phyloP scores from a whole-genome alignment of 2,888 invertebrate genomes.

The Cyrtodaria siliqua region DNA sequence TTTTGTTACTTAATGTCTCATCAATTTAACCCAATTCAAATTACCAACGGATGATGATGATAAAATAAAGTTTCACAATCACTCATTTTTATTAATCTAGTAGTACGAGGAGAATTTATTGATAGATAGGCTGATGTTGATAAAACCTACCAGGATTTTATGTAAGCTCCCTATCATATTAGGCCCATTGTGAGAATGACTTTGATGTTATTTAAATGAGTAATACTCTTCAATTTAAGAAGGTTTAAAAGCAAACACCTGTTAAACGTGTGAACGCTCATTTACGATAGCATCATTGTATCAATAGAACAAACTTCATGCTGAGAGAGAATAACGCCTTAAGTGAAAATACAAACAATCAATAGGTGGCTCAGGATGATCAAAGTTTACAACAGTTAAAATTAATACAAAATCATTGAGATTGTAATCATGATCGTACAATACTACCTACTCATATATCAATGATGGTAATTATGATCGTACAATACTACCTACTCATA shows the following conservation, averaged over 20 bases:
- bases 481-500: no score
- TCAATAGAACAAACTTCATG: conserved; percentile 5
- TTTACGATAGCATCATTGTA: background rate
- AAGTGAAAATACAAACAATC: background rate
- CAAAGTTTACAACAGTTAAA: conserved; percentile 16
- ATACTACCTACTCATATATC: no score
- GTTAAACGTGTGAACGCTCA: conserved; percentile 2
- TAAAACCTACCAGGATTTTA: background rate
- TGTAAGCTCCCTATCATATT: background rate
- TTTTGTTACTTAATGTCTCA: no score
- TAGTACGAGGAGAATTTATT: no score
- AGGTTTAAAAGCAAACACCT: conserved; percentile 10
- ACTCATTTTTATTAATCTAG: no score
- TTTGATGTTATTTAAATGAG: conserved; percentile 8
- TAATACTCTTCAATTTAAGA: conserved; percentile 8
- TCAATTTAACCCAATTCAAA: no score
- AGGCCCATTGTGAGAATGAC: background rate
- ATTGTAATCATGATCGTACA: no score
- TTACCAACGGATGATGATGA: no score
- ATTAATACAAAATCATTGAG: conserved; percentile 24
- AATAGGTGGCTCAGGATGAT: background rate
- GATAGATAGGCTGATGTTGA: no score
- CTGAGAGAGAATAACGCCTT: background rate
- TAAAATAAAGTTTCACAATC: no score
- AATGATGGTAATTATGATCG: no score